Conservation (phyloP, 2,888 invertebrate species). For the Papilio demoleus region DNA sequence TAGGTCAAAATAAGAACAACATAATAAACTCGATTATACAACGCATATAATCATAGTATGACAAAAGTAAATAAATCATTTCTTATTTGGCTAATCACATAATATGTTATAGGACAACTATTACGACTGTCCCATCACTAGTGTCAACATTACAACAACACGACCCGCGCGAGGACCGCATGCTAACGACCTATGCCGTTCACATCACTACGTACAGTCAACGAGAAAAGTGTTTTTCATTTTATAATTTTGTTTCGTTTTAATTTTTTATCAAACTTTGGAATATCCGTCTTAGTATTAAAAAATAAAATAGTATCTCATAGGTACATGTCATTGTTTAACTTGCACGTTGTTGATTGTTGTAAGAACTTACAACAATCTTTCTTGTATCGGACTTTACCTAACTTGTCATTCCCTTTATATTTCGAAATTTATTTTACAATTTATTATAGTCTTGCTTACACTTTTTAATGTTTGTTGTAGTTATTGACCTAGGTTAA, state of each 20-base stretch:
- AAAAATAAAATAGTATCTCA: no score
- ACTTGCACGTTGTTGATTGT: no score
- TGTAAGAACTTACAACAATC: no score
- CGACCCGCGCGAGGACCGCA: conserved; percentile 52
- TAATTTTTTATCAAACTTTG: not conserved
- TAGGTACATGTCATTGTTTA: no score
- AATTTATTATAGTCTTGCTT: no score
- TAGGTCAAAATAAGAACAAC: not conserved
- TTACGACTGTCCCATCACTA: conserved; percentile 52
- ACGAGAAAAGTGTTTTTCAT: conserved; percentile 35
- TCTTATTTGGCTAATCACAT: conserved; percentile 22
- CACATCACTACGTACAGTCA: conserved; percentile 43
- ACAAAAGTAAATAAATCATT: not conserved
- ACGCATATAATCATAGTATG: not conserved
- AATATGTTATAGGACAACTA: conserved; percentile 1
- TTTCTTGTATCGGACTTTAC: no score
- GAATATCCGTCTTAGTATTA: no score
- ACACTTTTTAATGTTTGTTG: no score
- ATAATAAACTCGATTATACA: not conserved
- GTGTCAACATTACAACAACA: conserved; percentile 55
- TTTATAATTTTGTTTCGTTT: not conserved
- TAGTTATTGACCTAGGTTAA: no score
- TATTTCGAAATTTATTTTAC: no score
- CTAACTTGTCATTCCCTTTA: no score
- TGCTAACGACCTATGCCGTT: conserved; percentile 53